Evolutionary conservation across 1,140 invertebrate species (phyloP).

Genomic region (Bombus terrestris): DNA sequence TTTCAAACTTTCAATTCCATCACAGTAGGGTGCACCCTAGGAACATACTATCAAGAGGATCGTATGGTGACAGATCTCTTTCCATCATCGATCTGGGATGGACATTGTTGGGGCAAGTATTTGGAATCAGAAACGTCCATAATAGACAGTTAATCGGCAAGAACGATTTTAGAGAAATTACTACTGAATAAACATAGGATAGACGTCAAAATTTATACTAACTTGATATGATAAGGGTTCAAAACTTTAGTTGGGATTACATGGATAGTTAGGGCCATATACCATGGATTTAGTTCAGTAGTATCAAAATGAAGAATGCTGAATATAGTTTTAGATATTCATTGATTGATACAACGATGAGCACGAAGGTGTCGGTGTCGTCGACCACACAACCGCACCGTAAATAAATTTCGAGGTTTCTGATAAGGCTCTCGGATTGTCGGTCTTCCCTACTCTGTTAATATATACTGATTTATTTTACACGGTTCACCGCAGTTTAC

Average conservation of each 20-base stretch:
- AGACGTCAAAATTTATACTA: neutral
- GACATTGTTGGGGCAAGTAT: neutral
- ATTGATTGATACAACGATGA: neutral
- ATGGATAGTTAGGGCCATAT: no score
- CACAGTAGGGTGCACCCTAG: neutral
- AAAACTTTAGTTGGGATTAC: neutral
- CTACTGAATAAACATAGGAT: no score
- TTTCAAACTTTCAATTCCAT: neutral
- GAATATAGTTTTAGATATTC: no score
- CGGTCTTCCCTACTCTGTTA: neutral
- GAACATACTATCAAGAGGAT: neutral
- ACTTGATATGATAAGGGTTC: neutral
- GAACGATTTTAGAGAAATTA: no score
- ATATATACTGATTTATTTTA: neutral
- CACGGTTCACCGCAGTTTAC: neutral
- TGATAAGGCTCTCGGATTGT: neutral
- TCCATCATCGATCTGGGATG: neutral
- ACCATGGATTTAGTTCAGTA: no score
- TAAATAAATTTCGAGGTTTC: constrained; percentile 30
- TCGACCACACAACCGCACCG: neutral
- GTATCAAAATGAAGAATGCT: no score
- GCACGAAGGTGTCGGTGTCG: no score
- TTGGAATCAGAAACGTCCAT: neutral
- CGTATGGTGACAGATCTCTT: neutral
- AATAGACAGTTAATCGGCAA: neutral